Evolutionary conservation across 2,113 vertebrate genomes (phyloP).

Genomic region (Empidonax alnorum): DNA sequence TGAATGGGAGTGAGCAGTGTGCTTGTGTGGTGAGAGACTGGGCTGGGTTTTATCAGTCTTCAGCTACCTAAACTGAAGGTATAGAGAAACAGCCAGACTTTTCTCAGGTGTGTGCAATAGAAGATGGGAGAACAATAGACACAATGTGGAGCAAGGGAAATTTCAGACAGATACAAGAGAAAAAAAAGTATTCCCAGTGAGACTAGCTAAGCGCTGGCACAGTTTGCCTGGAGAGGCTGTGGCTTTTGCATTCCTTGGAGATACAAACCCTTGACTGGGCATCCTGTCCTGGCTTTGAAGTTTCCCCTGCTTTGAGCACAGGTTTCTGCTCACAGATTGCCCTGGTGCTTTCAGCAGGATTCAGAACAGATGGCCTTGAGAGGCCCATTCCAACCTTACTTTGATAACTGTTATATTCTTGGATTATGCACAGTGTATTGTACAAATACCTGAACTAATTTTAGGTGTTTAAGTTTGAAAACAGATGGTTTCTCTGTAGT

Average conservation of each 20-base stretch:
- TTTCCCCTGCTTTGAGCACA: not conserved
- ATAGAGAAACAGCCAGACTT: not conserved
- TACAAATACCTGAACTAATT: not conserved
- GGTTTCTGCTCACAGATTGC: not conserved
- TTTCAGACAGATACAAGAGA: not conserved
- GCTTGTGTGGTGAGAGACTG: not conserved
- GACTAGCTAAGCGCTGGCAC: not conserved
- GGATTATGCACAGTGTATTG: not conserved
- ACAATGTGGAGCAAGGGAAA: not conserved
- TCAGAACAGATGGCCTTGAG: not conserved
- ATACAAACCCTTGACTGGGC: not conserved
- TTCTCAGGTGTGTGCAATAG: not conserved
- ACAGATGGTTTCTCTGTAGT: not conserved
- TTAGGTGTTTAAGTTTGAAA: not conserved
- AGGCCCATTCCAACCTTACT: not conserved
- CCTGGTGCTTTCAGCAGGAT: not conserved
- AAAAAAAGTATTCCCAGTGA: not conserved
- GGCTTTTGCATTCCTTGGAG: not conserved
- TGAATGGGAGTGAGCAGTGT: not conserved
- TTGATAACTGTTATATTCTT: not conserved
- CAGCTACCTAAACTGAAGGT: not conserved
- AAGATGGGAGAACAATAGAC: not conserved
- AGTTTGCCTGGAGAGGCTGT: not conserved
- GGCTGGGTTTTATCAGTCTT: not conserved
- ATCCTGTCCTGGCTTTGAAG: not conserved